A percentile compares a stretch with the other conserved stretches of the same genome.
Evolutionary conservation across 2,888 invertebrate genomes (phyloP).

Genomic region (Mimumesa dahlbomi): DNA sequence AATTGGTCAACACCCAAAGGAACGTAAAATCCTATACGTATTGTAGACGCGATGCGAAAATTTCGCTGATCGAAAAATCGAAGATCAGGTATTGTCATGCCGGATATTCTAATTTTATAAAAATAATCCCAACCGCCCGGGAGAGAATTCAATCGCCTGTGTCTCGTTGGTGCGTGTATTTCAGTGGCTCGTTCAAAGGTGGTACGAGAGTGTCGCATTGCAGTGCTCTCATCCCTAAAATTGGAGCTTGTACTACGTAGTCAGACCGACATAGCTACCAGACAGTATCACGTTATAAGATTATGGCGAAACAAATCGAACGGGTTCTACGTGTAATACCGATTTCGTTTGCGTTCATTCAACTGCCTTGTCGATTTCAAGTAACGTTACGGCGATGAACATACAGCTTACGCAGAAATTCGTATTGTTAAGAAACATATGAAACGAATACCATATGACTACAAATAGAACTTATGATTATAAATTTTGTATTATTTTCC

Average conservation of each 20-base stretch:
- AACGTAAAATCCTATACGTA: no score
- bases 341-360: neutral
- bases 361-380: no score
- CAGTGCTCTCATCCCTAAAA: slow-evolving; percentile 64
- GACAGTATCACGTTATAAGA: slow-evolving; percentile 11
- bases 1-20: no score
- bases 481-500: no score
- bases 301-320: neutral
- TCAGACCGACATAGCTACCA: slow-evolving; percentile 20
- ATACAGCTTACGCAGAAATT: no score
- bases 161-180: slow-evolving; percentile 38
- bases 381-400: no score
- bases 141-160: slow-evolving; percentile 28
- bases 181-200: slow-evolving; percentile 51
- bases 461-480: no score
- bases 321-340: neutral
- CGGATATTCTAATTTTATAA: neutral
- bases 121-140: neutral
- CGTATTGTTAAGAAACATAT: no score
- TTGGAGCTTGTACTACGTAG: slow-evolving; percentile 54
- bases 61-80: no score
- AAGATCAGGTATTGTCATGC: no score
- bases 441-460: no score
- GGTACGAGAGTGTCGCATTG: slow-evolving; percentile 65
- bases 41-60: no score